Conservation (phyloP, 2,888 invertebrate genomes). For the Amaurobius ferox region DNA sequence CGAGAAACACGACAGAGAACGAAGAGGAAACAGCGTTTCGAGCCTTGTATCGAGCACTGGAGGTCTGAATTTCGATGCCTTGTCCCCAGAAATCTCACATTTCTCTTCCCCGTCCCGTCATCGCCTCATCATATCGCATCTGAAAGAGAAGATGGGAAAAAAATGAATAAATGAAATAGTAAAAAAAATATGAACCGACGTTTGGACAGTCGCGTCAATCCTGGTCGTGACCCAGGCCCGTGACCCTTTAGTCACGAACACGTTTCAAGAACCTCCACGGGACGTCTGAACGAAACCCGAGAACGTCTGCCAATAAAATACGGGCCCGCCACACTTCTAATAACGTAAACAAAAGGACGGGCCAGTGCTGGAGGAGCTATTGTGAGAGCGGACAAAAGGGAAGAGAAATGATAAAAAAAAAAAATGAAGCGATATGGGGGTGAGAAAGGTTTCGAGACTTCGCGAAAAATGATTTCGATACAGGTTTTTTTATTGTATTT, state of each 20-base stretch:
- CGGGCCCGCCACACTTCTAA: slow-evolving; percentile 47
- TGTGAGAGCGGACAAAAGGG: slow-evolving; percentile 16
- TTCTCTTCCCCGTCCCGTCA: background rate
- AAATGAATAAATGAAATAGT: slow-evolving; percentile 6
- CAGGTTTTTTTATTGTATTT: slow-evolving; percentile 13
- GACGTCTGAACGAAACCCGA: slow-evolving; percentile 36
- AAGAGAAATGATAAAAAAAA: background rate
- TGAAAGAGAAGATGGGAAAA: background rate
- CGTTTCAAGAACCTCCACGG: slow-evolving; percentile 61
- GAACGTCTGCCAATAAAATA: slow-evolving; percentile 35
- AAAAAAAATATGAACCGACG: slow-evolving; percentile 25
- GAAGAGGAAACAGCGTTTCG: slow-evolving; percentile 18
- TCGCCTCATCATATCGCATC: slow-evolving; percentile 4
- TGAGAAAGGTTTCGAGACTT: slow-evolving; percentile 16
- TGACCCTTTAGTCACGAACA: slow-evolving; percentile 65
- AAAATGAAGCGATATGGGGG: slow-evolving; percentile 15
- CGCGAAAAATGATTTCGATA: slow-evolving; percentile 50
- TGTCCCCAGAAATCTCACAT: background rate
- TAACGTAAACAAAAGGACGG: slow-evolving; percentile 59
- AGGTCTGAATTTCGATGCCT: slow-evolving; percentile 45
- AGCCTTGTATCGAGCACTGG: slow-evolving; percentile 39
- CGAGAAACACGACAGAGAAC: slow-evolving; percentile 15
- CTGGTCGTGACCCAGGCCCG: slow-evolving; percentile 1
- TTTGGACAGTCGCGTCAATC: slow-evolving; percentile 70
- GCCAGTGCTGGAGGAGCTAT: background rate